These are phyloP conservation scores for Epinotia nisella DNA, from an alignment of 2,888 invertebrate species.

Conservation along the genomic window DNA sequence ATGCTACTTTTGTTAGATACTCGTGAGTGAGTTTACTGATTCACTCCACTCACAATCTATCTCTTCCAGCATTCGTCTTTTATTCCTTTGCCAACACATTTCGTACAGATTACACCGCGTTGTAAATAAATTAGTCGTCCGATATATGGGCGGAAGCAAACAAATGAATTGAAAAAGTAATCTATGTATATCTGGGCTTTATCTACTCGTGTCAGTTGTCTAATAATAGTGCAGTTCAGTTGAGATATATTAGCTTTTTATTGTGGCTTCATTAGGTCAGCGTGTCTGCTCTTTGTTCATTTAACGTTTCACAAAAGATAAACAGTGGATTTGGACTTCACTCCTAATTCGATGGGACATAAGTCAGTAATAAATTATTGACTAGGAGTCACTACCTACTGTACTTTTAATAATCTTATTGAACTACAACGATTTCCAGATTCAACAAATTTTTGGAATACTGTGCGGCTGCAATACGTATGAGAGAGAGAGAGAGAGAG, in stretches of 20 bases:
- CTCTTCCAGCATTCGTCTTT: slow-evolving; percentile 54
- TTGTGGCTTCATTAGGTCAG: background rate
- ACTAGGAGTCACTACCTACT: too few species aligned
- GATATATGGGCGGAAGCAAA: slow-evolving; percentile 54
- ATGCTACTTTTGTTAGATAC: too few species aligned
- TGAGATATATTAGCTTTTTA: background rate
- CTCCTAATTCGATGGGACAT: too few species aligned
- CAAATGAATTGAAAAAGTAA: slow-evolving; percentile 56
- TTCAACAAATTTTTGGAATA: too few species aligned
- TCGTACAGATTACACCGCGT: slow-evolving; percentile 47
- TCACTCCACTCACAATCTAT: slow-evolving; percentile 41
- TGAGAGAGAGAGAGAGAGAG: too few species aligned
- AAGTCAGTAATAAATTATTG: too few species aligned
- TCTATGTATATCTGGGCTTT: slow-evolving; percentile 42
- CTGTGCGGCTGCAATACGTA: too few species aligned
- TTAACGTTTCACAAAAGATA: too few species aligned
- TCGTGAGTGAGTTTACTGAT: background rate
- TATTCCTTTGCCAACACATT: slow-evolving; percentile 32
- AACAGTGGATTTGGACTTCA: too few species aligned
- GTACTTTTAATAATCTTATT: too few species aligned
- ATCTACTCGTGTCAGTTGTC: slow-evolving; percentile 8
- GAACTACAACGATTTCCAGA: too few species aligned
- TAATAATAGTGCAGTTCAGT: slow-evolving; percentile 21
- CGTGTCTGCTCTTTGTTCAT: background rate
- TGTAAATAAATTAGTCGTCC: slow-evolving; percentile 63